These are phyloP conservation scores for Xiphydria camelus DNA, from an alignment of 2,888 invertebrate species.

Conservation along the genomic window DNA sequence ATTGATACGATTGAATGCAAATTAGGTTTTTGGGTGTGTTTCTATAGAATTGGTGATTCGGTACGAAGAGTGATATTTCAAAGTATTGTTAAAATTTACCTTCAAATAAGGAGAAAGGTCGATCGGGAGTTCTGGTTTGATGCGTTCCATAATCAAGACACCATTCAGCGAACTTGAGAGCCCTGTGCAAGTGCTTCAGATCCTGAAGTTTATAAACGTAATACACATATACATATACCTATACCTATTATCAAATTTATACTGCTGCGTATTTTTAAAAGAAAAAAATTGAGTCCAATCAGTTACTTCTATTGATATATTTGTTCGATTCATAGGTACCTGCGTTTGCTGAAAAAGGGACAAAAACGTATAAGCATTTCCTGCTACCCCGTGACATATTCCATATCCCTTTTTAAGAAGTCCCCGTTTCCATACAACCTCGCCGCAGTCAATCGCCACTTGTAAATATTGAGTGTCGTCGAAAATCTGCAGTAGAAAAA, in stretches of 20 bases:
- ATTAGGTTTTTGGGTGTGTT: background rate
- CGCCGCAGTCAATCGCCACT: conserved; percentile 71
- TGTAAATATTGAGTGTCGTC: conserved; percentile 70
- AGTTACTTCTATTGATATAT: conserved; percentile 3
- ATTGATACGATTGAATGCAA: conserved; percentile 1
- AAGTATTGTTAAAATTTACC: conserved; percentile 56
- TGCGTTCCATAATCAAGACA: conserved; percentile 73
- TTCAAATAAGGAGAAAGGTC: conserved; percentile 83
- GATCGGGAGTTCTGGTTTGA: conserved; percentile 68
- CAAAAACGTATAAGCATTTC: conserved; percentile 84
- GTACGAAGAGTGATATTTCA: background rate
- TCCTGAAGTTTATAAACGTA: conserved; percentile 60
- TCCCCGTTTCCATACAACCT: conserved; percentile 81
- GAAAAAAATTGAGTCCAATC: background rate
- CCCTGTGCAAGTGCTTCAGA: conserved; percentile 72
- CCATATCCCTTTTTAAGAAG: conserved; percentile 83
- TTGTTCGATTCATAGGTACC: conserved; percentile 54
- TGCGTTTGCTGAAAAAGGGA: conserved; percentile 77
- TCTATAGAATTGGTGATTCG: too few species aligned
- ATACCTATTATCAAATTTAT: conserved; percentile 4
- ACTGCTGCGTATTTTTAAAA: conserved; percentile 6
- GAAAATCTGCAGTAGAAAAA: conserved; percentile 63
- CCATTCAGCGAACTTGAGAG: conserved; percentile 81
- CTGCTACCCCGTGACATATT: conserved; percentile 85
- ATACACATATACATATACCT: conserved; percentile 3